phyloP scores from a whole-genome alignment of 2,888 invertebrate species.

The Cephus pygmeus region DNA sequence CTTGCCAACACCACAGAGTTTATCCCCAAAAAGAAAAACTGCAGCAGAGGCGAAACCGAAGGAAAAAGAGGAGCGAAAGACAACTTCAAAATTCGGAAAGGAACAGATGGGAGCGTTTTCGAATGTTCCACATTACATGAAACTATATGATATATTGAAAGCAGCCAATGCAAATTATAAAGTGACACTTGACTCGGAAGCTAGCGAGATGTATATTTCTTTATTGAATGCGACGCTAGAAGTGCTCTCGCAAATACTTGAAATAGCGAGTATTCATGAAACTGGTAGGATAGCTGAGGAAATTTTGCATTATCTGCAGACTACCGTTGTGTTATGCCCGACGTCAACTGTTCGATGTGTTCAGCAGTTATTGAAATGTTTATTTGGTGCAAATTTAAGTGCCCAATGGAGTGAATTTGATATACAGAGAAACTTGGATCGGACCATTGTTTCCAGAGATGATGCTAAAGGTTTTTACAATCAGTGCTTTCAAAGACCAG shows the following conservation, averaged over 20 bases:
- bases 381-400: constrained; percentile 81
- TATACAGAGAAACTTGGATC: constrained; percentile 27
- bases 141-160: constrained; percentile 83
- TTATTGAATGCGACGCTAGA: constrained; percentile 72
- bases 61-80: constrained; percentile 66
- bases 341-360: constrained; percentile 79
- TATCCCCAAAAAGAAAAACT: constrained; percentile 66
- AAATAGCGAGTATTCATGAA: constrained; percentile 77
- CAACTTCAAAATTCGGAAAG: constrained; percentile 63
- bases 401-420: constrained; percentile 63
- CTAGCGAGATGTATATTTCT: constrained; percentile 79
- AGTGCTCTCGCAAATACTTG: constrained; percentile 77
- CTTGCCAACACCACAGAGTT: constrained; percentile 62
- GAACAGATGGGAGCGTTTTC: constrained; percentile 74
- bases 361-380: constrained; percentile 80
- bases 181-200: constrained; percentile 82
- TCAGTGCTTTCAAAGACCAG: constrained; percentile 56
- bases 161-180: constrained; percentile 89
- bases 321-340: constrained; percentile 77
- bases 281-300: constrained; percentile 83
- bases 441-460: constrained; percentile 27
- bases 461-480: constrained; percentile 48
- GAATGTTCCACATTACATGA: constrained; percentile 83
- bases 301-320: constrained; percentile 79
- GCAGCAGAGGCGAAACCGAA: constrained; percentile 59